These are phyloP conservation scores for Lasioglossum villosulum DNA, from an alignment of 2,888 invertebrate species.

Conservation along the genomic window DNA sequence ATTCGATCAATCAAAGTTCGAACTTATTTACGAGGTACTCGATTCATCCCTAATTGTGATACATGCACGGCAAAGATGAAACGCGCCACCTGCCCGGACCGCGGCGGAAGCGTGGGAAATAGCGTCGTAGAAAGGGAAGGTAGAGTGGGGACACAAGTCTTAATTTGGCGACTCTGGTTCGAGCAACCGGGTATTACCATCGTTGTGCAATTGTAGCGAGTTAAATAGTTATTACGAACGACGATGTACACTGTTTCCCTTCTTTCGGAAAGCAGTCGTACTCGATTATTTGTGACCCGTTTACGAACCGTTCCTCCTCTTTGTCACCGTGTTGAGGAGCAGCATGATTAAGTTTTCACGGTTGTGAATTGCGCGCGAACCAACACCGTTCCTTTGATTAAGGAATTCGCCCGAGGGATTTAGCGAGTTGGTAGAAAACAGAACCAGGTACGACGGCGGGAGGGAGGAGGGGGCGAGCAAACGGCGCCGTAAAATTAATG, in stretches of 20 bases:
- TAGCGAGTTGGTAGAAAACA: slow-evolving; percentile 44
- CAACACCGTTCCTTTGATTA: slow-evolving; percentile 58
- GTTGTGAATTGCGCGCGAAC: slow-evolving; percentile 49
- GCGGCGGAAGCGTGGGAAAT: too few relatives aligned
- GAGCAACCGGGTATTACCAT: too few relatives aligned
- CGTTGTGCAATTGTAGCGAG: background rate
- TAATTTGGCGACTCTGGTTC: too few relatives aligned
- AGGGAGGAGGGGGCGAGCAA: background rate
- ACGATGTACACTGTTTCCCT: background rate
- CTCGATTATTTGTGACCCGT: slow-evolving; percentile 10
- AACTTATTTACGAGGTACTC: too few relatives aligned
- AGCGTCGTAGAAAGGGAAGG: too few relatives aligned
- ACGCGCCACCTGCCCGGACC: too few relatives aligned
- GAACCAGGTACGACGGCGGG: slow-evolving; percentile 15
- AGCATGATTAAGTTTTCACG: slow-evolving; percentile 49
- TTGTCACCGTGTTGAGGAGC: background rate
- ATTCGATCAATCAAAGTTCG: too few relatives aligned
- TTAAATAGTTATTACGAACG: background rate
- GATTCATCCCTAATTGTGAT: too few relatives aligned
- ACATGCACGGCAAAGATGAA: too few relatives aligned
- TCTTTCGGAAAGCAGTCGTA: background rate
- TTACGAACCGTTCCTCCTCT: background rate
- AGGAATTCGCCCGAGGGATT: slow-evolving; percentile 53
- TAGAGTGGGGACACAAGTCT: too few relatives aligned
- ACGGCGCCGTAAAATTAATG: slow-evolving; percentile 57